Evolutionary conservation across 1,140 invertebrate species (phyloP).

Genomic region (Orchesella cincta): DNA sequence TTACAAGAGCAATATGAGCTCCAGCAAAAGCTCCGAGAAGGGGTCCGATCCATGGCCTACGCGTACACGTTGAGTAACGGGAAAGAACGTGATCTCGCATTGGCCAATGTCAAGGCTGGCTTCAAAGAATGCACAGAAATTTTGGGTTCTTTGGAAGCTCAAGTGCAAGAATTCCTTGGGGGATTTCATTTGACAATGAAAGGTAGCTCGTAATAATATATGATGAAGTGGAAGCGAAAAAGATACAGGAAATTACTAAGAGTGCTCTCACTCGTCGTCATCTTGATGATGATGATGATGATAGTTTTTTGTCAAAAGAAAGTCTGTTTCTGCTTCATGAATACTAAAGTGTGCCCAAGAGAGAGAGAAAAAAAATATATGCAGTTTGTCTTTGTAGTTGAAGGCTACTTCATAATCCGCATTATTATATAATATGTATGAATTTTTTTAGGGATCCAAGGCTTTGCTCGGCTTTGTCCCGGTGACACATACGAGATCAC

Average conservation of each 20-base stretch:
- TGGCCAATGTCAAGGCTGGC: constrained; percentile 61
- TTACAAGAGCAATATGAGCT: constrained; percentile 60
- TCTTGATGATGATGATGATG: neutral
- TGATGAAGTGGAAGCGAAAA: too few relatives aligned
- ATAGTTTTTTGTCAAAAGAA: too few relatives aligned
- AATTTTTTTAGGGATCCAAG: constrained; percentile 63
- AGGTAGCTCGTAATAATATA: constrained; percentile 55
- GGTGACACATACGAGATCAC: constrained; percentile 68
- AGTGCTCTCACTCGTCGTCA: too few relatives aligned
- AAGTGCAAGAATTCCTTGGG: constrained; percentile 62
- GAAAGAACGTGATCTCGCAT: constrained; percentile 57
- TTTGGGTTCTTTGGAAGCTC: constrained; percentile 61
- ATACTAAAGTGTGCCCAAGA: too few relatives aligned
- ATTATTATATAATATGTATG: too few relatives aligned
- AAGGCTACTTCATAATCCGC: too few relatives aligned
- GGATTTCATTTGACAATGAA: constrained; percentile 62
- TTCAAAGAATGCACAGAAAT: constrained; percentile 62
- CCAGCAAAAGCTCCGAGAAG: constrained; percentile 60
- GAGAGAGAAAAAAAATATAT: too few relatives aligned
- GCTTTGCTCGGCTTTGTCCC: constrained; percentile 65
- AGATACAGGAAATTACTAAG: neutral
- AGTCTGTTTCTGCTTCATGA: too few relatives aligned
- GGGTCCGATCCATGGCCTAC: constrained; percentile 60
- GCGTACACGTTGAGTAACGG: constrained; percentile 60
- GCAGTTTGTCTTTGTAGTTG: too few relatives aligned